Evolutionary conservation across 2,113 vertebrate genomes (phyloP).

Genomic region (Chaetura pelagica): DNA sequence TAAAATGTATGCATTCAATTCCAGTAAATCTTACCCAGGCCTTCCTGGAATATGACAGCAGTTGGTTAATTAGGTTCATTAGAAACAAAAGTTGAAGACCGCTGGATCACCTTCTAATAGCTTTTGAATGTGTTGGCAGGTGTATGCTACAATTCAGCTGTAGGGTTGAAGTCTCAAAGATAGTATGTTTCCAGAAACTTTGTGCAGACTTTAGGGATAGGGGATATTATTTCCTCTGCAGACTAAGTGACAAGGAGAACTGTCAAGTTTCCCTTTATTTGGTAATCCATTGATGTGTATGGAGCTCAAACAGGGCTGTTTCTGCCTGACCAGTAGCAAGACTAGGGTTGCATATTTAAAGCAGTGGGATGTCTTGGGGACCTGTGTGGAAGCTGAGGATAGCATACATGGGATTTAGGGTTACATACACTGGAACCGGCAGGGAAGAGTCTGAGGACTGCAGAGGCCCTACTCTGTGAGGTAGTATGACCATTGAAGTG

Average conservation of each 20-base stretch:
- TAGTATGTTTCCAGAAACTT: background rate
- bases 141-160: background rate
- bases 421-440: background rate
- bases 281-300: background rate
- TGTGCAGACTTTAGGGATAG: background rate
- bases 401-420: accelerated
- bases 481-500: background rate
- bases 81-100: background rate
- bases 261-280: background rate
- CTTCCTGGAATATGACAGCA: background rate
- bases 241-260: background rate
- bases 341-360: background rate
- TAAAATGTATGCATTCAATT: background rate
- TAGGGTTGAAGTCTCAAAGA: background rate
- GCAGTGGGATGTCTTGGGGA: background rate
- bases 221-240: background rate
- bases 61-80: background rate
- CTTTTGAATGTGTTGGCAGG: background rate
- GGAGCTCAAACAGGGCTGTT: background rate
- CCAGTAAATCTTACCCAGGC: background rate
- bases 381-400: background rate
- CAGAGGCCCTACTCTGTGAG: background rate
- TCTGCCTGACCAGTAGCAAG: background rate
- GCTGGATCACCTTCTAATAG: background rate
- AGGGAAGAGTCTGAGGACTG: background rate